These are phyloP conservation scores for Tapirus terrestris DNA, from an alignment of 2,113 vertebrate species.

Conservation along the genomic window DNA sequence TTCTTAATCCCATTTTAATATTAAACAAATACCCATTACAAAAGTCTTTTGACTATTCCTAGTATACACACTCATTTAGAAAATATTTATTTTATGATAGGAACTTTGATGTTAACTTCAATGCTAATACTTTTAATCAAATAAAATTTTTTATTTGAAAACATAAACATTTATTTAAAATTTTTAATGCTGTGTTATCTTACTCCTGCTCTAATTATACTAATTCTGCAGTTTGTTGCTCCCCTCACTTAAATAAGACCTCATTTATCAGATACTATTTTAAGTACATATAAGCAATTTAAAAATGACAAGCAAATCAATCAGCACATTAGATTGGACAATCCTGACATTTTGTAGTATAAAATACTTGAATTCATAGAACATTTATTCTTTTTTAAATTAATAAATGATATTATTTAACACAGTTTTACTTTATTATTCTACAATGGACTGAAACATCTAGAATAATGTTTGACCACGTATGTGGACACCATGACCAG, in stretches of 20 bases:
- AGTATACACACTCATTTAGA: background rate
- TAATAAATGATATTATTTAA: background rate
- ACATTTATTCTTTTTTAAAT: background rate
- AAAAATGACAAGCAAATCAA: background rate
- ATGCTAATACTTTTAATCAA: background rate
- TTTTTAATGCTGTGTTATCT: background rate
- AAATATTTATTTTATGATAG: background rate
- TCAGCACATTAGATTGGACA: background rate
- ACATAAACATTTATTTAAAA: background rate
- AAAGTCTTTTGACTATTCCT: background rate
- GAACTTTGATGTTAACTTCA: background rate
- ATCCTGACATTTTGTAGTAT: background rate
- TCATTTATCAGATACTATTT: background rate
- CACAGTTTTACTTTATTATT: background rate
- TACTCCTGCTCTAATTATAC: background rate
- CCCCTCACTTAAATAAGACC: background rate
- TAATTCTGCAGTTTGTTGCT: background rate
- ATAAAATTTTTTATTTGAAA: constrained; percentile 18
- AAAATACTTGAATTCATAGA: background rate
- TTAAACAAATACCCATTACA: background rate
- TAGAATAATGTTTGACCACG: background rate
- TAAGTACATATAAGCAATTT: background rate
- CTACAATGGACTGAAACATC: background rate
- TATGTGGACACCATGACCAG: background rate
- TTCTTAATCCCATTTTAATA: background rate